phyloP scores from a whole-genome alignment of 2,113 vertebrate species.

The Gasterosteus nipponicus region DNA sequence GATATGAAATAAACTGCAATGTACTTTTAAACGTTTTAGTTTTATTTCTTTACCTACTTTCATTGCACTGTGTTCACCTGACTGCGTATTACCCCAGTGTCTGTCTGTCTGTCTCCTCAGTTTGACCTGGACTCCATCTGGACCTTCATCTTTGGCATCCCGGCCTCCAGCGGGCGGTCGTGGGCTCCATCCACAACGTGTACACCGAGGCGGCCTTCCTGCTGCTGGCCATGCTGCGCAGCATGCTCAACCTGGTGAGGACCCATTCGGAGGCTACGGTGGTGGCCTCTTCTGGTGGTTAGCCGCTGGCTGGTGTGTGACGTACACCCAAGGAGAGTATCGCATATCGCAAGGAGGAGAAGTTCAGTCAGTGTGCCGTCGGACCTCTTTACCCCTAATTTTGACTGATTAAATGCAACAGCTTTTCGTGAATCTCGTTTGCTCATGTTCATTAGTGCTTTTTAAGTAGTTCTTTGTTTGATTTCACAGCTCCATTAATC shows the following conservation, averaged over 20 bases:
- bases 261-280: too few relatives aligned
- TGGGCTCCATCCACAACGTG: conserved; percentile 91
- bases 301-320: too few relatives aligned
- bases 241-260: conserved; percentile 96
- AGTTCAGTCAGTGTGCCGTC: too few relatives aligned
- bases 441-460: not conserved
- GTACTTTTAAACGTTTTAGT: not conserved
- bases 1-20: not conserved
- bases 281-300: too few relatives aligned
- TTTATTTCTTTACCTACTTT: not conserved
- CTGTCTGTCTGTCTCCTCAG: conserved; percentile 72
- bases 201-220: conserved; percentile 95
- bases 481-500: conserved; percentile 23
- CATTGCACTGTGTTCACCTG: not conserved
- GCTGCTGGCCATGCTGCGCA: conserved; percentile 94
- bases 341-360: too few relatives aligned
- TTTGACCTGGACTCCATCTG: conserved; percentile 99
- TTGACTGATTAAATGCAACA: not conserved
- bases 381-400: not conserved
- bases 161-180: conserved; percentile 92
- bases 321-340: too few relatives aligned
- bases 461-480: conserved; percentile 3
- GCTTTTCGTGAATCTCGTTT: not conserved
- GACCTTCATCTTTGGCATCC: conserved; percentile 97
- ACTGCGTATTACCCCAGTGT: conserved; percentile 30